A percentile compares a stretch with the other conserved stretches of the same genome.
Evolutionary conservation across 2,888 invertebrate genomes (phyloP).

Genomic region (Ichneumoninae sp.): DNA sequence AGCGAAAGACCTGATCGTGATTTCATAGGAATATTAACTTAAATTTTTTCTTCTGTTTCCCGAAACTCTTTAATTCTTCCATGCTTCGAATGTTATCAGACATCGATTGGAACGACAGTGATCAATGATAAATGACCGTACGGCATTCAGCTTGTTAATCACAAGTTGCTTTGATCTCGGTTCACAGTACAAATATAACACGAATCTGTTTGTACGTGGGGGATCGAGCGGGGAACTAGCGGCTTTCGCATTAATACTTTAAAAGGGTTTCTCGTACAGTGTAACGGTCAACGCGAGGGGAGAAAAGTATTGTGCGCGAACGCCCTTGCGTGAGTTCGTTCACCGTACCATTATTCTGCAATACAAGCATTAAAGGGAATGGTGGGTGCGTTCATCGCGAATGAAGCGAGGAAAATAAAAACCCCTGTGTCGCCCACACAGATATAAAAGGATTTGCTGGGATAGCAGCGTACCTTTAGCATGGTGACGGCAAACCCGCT

Average conservation of each 20-base stretch:
- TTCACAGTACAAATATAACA: not conserved
- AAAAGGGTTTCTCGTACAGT: not conserved
- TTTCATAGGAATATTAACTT: not conserved
- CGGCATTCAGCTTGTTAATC: not conserved
- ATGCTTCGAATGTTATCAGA: too few species aligned
- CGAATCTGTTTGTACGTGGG: not conserved
- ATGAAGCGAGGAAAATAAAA: slow-evolving; percentile 1
- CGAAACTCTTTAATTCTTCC: not conserved
- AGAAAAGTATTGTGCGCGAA: not conserved
- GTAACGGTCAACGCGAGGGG: slow-evolving; percentile 1
- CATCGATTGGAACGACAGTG: not conserved
- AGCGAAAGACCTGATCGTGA: not conserved
- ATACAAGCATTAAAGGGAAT: not conserved
- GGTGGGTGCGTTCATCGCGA: not conserved
- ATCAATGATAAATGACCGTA: not conserved
- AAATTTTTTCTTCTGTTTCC: not conserved
- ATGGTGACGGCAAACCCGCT: too few species aligned
- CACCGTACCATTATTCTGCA: not conserved
- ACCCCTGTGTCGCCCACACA: not conserved
- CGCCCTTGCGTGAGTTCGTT: not conserved
- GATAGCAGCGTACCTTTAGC: too few species aligned
- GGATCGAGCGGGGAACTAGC: not conserved
- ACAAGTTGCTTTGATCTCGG: not conserved
- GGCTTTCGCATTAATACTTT: not conserved
- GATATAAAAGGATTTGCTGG: too few species aligned